Evolutionary conservation across 2,888 invertebrate genomes (phyloP).

Genomic region (Tanytarsus gracilentus): DNA sequence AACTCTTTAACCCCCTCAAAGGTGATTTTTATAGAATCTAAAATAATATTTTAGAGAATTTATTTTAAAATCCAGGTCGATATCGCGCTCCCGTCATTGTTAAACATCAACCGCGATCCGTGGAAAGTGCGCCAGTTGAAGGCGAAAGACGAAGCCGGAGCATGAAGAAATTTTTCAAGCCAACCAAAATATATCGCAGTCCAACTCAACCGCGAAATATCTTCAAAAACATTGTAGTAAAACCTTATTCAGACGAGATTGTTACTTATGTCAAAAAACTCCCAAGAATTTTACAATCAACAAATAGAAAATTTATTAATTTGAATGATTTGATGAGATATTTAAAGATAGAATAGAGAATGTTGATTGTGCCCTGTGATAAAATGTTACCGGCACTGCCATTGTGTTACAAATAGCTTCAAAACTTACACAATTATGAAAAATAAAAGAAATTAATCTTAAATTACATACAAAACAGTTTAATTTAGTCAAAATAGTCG

Average conservation of each 20-base stretch:
- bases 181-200: conserved; percentile 1
- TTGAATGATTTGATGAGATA: conserved; percentile 27
- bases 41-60: too few relatives aligned
- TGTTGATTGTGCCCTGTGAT: neutral
- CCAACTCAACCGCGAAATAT: neutral
- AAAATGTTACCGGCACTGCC: conserved; percentile 10
- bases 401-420: too few relatives aligned
- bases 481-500: too few relatives aligned
- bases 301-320: conserved; percentile 19
- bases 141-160: neutral
- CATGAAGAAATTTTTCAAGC: conserved; percentile 6
- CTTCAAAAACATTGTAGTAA: conserved; percentile 13
- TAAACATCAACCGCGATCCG: neutral
- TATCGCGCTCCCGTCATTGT: neutral
- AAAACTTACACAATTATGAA: too few relatives aligned
- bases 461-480: too few relatives aligned
- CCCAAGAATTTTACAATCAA: conserved; percentile 23
- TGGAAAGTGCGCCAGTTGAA: neutral
- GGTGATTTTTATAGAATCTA: too few relatives aligned
- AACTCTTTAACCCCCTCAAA: neutral
- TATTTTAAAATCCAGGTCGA: too few relatives aligned
- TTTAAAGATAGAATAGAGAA: conserved; percentile 1
- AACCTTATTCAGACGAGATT: conserved; percentile 3
- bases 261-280: conserved; percentile 15
- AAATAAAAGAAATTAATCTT: too few relatives aligned